Percentiles rank a stretch among this genome's conserved stretches.
phyloP scores from a whole-genome alignment of 2,113 vertebrate species.

The Muscicapa adusta region DNA sequence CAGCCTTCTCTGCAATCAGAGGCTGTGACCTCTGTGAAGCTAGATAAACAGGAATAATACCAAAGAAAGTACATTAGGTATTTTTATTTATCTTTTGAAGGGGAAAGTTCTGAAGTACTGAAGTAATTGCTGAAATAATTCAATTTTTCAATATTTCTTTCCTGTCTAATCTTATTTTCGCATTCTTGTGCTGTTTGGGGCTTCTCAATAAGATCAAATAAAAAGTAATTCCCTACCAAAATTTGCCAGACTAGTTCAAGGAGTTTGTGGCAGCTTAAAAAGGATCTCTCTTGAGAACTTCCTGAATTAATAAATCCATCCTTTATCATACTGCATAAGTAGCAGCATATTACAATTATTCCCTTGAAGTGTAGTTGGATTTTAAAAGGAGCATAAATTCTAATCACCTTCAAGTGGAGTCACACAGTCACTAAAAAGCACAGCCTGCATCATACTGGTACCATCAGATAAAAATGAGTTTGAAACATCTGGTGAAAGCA shows the following conservation, averaged over 20 bases:
- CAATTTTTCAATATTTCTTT: background rate
- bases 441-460: background rate
- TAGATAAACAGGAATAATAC: background rate
- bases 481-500: background rate
- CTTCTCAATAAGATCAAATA: background rate
- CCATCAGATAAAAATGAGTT: background rate
- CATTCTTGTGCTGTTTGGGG: background rate
- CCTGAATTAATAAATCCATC: background rate
- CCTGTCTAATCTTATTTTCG: background rate
- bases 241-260: conserved; percentile 5
- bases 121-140: background rate
- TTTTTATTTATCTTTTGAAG: background rate
- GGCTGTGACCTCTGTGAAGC: background rate
- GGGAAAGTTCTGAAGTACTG: background rate
- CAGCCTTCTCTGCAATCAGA: background rate
- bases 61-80: background rate
- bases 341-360: background rate
- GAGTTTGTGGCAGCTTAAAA: background rate
- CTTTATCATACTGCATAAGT: background rate
- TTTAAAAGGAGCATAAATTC: background rate
- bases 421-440: background rate
- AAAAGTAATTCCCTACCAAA: background rate
- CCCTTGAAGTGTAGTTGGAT: background rate
- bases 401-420: background rate
- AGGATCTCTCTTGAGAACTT: background rate